Evolutionary conservation across 2,888 invertebrate genomes (phyloP), one percentile per base, ranked within the genome.

Genomic region (Quadroppia sp.): DNA sequence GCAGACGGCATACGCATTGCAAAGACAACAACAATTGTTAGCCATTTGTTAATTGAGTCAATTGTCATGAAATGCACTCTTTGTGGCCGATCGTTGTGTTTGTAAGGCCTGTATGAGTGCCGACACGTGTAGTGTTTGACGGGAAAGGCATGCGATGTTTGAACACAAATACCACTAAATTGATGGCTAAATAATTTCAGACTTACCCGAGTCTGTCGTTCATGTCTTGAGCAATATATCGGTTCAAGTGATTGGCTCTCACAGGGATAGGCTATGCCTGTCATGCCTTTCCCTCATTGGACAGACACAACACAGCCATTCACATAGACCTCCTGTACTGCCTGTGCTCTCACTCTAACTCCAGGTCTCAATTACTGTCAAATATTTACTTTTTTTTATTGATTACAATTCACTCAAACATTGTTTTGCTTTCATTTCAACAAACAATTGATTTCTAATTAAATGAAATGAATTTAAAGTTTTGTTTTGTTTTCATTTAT

Each of bases 161-260:
- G 50, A 50, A 42, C 6, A 36, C 6, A 36, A 36, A 36, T 36
- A 36, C 50, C 17, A 50, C 50, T 50, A 50, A 50, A 50, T 50
- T 50, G 17, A 50, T 50, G n/a, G 50, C 50, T 9, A 50, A 50
- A 50, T 50, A 50, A 50, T 50, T n/a, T 50, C 20, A 20, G 20
- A 20, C 50, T 50, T 50, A 50, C 50, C 50, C 50, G 50, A 50
- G 50, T 50, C 50, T 50, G 17, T 36, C 36, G 36, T 36, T 20
- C 50, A 50, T 50, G 50, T 50, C 50, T 50, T 50, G 50, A 50
- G 50, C 50, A 50, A 9, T 15, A 50, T 3, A 9, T 50, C 4
- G n/a, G 17, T 3, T 50, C 50, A 4, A 4, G 36, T 36, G 7
- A 50, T 50, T 50, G 50, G 50, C 50, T 15, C 4, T 4, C 50